Evolutionary conservation across 2,797 vertebrate genomes (phyloP).

Genomic region (Periparus ater): DNA sequence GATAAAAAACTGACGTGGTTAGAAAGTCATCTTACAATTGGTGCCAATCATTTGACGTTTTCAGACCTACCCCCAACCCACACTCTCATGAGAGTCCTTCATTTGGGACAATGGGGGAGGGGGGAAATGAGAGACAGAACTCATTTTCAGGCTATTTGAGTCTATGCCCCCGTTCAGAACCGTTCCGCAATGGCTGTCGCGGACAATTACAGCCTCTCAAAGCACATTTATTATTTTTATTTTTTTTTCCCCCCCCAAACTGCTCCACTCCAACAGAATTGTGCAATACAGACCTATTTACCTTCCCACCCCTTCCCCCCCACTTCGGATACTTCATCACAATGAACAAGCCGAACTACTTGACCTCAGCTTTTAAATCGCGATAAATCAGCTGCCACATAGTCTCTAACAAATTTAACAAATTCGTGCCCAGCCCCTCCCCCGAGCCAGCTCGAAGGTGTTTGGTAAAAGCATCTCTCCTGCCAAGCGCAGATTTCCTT

Average conservation of each 20-base stretch:
- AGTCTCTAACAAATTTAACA: background rate
- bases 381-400: constrained; percentile 41
- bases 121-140: constrained; percentile 19
- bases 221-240: background rate
- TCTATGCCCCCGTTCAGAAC: background rate
- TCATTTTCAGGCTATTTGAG: constrained; percentile 30
- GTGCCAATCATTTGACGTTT: constrained; percentile 71
- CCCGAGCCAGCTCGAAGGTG: constrained; percentile 24
- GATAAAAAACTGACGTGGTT: constrained; percentile 71
- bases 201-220: constrained; percentile 40
- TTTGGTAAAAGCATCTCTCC: constrained; percentile 43
- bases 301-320: constrained; percentile 24
- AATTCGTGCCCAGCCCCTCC: constrained; percentile 39
- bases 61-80: constrained; percentile 65
- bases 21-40: constrained; percentile 62
- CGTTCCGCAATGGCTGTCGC: constrained; percentile 44
- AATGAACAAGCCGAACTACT: background rate
- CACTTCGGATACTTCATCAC: background rate
- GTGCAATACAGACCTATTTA: constrained; percentile 54
- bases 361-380: constrained; percentile 18
- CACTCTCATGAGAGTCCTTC: constrained; percentile 62
- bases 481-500: constrained; percentile 23
- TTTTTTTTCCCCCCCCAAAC: background rate
- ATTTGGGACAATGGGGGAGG: constrained; percentile 61
- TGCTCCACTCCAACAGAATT: constrained; percentile 20